Evolutionary conservation across 2,888 invertebrate genomes (phyloP), one percentile per base, ranked within the genome.

Genomic region (Adelphocoris suturalis): DNA sequence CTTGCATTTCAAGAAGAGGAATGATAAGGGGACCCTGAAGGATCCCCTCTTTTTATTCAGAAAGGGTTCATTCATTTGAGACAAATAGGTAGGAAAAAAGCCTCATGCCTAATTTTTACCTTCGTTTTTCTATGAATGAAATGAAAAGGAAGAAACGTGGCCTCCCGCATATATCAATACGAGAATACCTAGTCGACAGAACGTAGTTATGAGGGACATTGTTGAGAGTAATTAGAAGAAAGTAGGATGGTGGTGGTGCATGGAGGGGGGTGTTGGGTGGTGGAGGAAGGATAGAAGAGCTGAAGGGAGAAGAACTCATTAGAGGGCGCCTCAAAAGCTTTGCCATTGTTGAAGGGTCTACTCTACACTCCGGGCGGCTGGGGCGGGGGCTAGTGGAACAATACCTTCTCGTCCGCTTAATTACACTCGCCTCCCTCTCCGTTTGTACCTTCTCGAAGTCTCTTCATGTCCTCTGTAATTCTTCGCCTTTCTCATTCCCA

Each of bases 181-280:
- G 47, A 82, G 82, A 82, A 82, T 52, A 52, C 82, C 82, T 11
- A 16, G 48, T 48, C 82, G 81, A 89, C 47, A 81, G 85, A 85
- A 85, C 55, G 85, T 68, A 85, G 85, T 85, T 85, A 85, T 61
- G 68, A 85, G 48, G 85, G 85, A 85, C 85, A 85, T 85, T 85
- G 85, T 85, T 85, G 85, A 37, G 85, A 85, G 85, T 85, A 85
- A 85, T 85, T 61, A 85, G 37, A 85, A 85, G 85, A 85, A 85
- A 85, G 85, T 85, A 37, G n/a, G 46, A 28, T n/a, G 19, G 80
- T 47, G 48, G 48, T 13, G n/a, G 9, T 1, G 9, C 7, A n/a
- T 37, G 28, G 80, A n/a, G 46, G 16, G 48, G 47, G 5, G 37
- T 4, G 37, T 37, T 7, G 37, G 14, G 80, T 16, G n/a, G 48